Percentiles rank a stretch among this genome's conserved stretches.
Conservation (phyloP, 1,140 invertebrate species). For the Meloidogyne hapla region DNA sequence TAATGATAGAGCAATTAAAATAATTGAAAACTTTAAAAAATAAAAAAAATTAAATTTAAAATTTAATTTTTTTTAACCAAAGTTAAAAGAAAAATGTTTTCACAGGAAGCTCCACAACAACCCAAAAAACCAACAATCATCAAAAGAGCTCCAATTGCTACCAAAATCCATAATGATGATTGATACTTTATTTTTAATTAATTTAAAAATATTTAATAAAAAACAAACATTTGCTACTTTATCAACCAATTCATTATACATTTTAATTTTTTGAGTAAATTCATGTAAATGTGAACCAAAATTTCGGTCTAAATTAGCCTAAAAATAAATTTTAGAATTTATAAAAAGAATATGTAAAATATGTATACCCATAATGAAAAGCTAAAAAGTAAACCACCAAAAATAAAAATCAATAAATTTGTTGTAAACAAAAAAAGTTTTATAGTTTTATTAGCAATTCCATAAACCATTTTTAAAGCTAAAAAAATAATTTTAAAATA, state of each 20-base stretch:
- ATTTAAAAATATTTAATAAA: not conserved
- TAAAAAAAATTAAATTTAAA: not conserved
- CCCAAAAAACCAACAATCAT: slow-evolving; percentile 60
- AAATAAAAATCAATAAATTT: slow-evolving; percentile 58
- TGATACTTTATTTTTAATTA: slow-evolving; percentile 50
- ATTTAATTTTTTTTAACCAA: slow-evolving; percentile 45
- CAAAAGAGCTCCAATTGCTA: slow-evolving; percentile 56
- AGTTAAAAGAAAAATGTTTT: slow-evolving; percentile 50
- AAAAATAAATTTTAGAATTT: slow-evolving; percentile 15
- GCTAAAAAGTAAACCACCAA: slow-evolving; percentile 56
- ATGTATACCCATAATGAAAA: slow-evolving; percentile 57
- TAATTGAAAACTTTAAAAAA: slow-evolving; percentile 60
- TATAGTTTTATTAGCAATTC: slow-evolving; percentile 55
- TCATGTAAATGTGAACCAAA: slow-evolving; percentile 50
- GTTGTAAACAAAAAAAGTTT: slow-evolving; percentile 56
- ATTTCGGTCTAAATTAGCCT: slow-evolving; percentile 56
- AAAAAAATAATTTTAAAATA: no score
- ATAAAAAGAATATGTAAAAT: not conserved
- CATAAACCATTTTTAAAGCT: slow-evolving; percentile 46
- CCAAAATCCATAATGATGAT: slow-evolving; percentile 60
- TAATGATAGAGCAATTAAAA: slow-evolving; percentile 51
- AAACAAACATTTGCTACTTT: slow-evolving; percentile 44
- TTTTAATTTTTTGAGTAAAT: slow-evolving; percentile 39
- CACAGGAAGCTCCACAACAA: slow-evolving; percentile 58
- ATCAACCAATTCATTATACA: slow-evolving; percentile 36